Evolutionary conservation across 2,797 vertebrate genomes (phyloP), one percentile per base, ranked within the genome.

Genomic region (Microchirus variegatus): DNA sequence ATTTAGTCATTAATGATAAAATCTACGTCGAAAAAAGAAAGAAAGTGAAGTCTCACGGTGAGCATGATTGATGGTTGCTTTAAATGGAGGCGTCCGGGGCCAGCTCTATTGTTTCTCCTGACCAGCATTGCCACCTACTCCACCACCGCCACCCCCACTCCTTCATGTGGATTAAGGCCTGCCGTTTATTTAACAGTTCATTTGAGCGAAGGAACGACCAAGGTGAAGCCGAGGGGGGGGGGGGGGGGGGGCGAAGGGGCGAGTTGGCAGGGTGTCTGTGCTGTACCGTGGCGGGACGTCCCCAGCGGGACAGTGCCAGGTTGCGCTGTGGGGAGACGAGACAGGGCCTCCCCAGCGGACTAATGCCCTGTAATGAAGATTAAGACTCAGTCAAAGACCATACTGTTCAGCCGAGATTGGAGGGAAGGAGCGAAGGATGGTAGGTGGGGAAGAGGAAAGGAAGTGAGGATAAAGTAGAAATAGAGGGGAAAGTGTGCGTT

Each of bases 321-420:
- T 93, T 83, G 91, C 89, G 91, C 92, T 83, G 82, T 76, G 84
- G 85, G 90, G 90, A 91, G 91, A 90, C 83, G 88, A 90, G 89
- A 90, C 90, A 87, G 85, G 89, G 92, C 77, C 91, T 93, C 87
- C 65, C 90, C 69, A 87, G 93, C 89, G 91, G 94, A 94, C 93
- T 95, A 95, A 95, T 95, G 93, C 96, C 92, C 94, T 93, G 95
- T 97, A 97, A 98, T 97, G 94, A 96, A 98, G 97, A 98, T 98
- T 98, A 98, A 98, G 94, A 94, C 95, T 93, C 92, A 86, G 87
- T 97, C 95, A 95, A 93, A 94, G 94, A 87, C 92, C 90, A 89
- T 87, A 90, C 91, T 89, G 89, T 92, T 93, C 77, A 50, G 71
- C 72, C 2, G 59, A 80, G 79, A 68, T 71, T 38, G 80, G 66